Conservation (phyloP, 2,888 invertebrate species). For the Dysmachus trigonus region DNA sequence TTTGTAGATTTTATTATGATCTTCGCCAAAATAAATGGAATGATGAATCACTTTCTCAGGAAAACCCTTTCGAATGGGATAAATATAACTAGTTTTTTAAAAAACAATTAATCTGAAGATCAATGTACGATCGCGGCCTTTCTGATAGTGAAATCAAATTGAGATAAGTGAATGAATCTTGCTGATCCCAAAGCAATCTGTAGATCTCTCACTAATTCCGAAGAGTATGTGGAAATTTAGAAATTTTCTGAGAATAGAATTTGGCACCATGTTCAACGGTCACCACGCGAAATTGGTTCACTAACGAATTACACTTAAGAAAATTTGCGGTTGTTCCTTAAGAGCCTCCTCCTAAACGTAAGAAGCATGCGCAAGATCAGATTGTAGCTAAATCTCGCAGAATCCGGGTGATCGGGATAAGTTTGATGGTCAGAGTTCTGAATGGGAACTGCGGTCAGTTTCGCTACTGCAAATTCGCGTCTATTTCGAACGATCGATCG, state of each 20-base stretch:
- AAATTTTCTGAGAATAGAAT: slow-evolving; percentile 24
- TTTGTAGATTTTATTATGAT: not conserved
- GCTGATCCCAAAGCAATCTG: not conserved
- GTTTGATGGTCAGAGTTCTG: not conserved
- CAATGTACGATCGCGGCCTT: slow-evolving; percentile 3
- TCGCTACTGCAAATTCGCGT: not conserved
- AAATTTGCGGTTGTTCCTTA: not conserved
- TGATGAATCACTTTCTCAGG: not conserved
- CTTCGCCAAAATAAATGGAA: not conserved
- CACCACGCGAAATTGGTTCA: not conserved
- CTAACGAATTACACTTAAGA: not conserved
- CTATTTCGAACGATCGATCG: slow-evolving; percentile 1
- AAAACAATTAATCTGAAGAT: not conserved
- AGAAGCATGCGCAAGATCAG: not conserved
- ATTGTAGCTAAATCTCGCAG: not conserved
- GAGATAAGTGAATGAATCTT: slow-evolving; percentile 8
- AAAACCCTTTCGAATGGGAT: not conserved
- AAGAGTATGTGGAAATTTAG: not conserved
- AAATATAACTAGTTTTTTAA: not conserved
- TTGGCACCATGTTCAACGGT: slow-evolving; percentile 1
- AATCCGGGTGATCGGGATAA: slow-evolving; percentile 9
- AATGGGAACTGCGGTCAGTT: not conserved
- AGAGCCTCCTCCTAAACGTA: not conserved
- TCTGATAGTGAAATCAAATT: slow-evolving; percentile 17
- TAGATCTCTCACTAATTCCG: not conserved